Base-by-base conservation (phyloP, 2,113 vertebrate genomes). In the Pimephales promelas region DNA sequence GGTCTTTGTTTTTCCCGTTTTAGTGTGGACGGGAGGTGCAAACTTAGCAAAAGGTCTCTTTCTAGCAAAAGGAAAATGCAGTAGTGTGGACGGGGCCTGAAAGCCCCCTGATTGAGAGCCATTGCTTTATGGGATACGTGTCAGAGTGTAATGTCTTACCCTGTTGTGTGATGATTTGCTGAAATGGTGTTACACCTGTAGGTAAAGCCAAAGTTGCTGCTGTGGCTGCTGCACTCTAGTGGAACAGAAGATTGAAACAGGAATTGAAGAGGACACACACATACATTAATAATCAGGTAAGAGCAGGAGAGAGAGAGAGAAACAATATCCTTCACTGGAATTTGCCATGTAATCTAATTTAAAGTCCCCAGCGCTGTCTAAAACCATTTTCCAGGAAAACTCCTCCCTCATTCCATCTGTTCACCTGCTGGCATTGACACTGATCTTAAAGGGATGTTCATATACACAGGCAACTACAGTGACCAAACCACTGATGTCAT, bases 161-260 rank as follows among this genome's bases (percentile, higher is more conserved):
- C 94, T 97, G 96, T 92, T 94, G 97, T 84, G 97, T 98, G 89
- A 99, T 85, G 88, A 99, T 93, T 90, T 98, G 98, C 86, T 97
- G 98, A 92, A 98, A 96, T 49, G 97, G 97, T 86, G 95, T 93
- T 86, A 99, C 96, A 1, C 97, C 97, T 73, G 97, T 95, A 22
- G 97, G 97, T 80, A 99, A 91, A 77, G 97, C 97, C 86, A 98
- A 94, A 0, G 98, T 98, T 84, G 98, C 97, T 79, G 97, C 96
- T 8, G 97, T 96, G n/a, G 98, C 97, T 90, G 98, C 97, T 89
- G 98, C 97, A 93, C 97, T 99, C 98, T 99, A 91, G 86, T 90
- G 93, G 56, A 83, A 73, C 59, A 86, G 72, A 62, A 72, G 14
- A 54, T 81, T 84, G 31, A 47, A 78, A 20, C 43, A 43, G 34